Percentiles rank a stretch among this genome's conserved stretches.
phyloP scores from a whole-genome alignment of 1,140 invertebrate genomes.

The Cyrtorhinus lividipennis region DNA sequence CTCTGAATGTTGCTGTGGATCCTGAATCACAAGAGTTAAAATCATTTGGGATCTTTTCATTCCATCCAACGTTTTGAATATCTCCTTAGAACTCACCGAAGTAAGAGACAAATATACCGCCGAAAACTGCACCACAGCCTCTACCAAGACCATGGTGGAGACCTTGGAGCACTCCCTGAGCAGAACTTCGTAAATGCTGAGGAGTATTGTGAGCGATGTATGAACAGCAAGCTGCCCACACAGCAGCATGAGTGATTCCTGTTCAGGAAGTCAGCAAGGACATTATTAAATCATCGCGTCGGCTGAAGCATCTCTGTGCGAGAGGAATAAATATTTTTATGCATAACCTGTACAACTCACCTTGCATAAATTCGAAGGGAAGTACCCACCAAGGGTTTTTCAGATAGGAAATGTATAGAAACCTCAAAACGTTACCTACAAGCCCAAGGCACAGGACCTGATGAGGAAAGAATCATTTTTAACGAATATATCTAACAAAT shows the following conservation, averaged over 20 bases:
- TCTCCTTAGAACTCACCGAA: too few relatives aligned
- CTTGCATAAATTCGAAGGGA: constrained; percentile 95
- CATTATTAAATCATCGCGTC: too few relatives aligned
- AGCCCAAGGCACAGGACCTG: constrained; percentile 84
- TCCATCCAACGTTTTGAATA: too few relatives aligned
- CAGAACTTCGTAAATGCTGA: constrained; percentile 67
- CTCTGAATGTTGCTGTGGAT: constrained; percentile 73
- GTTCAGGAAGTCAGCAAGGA: too few relatives aligned
- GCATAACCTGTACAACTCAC: too few relatives aligned
- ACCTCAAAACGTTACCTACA: constrained; percentile 82
- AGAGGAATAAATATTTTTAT: too few relatives aligned
- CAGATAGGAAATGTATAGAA: constrained; percentile 91
- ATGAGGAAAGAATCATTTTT: too few relatives aligned
- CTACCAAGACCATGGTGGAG: constrained; percentile 92
- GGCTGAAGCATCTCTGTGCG: too few relatives aligned
- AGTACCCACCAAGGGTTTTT: constrained; percentile 94
- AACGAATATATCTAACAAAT: too few relatives aligned
- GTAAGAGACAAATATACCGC: constrained; percentile 54
- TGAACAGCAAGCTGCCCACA: constrained; percentile 95
- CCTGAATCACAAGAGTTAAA: constrained; percentile 44
- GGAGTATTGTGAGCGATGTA: constrained; percentile 94
- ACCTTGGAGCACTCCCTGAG: constrained; percentile 88
- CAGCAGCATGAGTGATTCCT: constrained; percentile 93
- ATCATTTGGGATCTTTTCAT: too few relatives aligned
- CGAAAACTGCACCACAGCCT: constrained; percentile 89